Evolutionary conservation across 1,140 invertebrate species (phyloP).

Genomic region (Diplogasteroides magnus): DNA sequence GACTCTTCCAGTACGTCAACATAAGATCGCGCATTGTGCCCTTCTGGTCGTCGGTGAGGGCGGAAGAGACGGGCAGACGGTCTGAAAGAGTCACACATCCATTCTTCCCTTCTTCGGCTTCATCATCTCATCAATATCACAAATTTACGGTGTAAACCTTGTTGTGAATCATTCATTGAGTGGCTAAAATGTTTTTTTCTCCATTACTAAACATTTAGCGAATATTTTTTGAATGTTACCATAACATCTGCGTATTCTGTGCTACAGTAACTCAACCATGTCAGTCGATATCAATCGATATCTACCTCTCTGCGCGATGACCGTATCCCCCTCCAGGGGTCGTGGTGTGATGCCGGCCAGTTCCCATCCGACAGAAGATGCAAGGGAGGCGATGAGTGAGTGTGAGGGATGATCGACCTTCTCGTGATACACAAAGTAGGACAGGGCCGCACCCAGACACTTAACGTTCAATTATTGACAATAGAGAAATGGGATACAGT

Average conservation of each 20-base stretch:
- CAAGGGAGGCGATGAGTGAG: background rate
- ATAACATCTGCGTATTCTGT: too few species aligned
- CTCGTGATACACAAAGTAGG: background rate
- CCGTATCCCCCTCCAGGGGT: background rate
- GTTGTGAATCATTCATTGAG: too few species aligned
- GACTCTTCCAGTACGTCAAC: background rate
- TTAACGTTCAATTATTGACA: background rate
- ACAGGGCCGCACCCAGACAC: background rate
- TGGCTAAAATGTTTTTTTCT: too few species aligned
- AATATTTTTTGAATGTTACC: too few species aligned
- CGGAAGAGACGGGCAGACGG: background rate
- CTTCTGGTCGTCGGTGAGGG: background rate
- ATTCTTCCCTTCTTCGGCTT: too few species aligned
- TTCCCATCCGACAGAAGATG: background rate
- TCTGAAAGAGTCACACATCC: too few species aligned
- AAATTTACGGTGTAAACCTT: too few species aligned
- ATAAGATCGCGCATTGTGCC: background rate
- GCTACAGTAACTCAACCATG: background rate
- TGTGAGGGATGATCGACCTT: background rate
- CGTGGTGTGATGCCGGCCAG: background rate
- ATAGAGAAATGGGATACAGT: background rate
- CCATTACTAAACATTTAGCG: too few species aligned
- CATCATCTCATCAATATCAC: too few species aligned
- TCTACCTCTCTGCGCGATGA: background rate
- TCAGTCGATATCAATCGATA: background rate